These are phyloP conservation scores for Eugnorisma glareosa DNA, from an alignment of 2,888 invertebrate species.

Conservation along the genomic window DNA sequence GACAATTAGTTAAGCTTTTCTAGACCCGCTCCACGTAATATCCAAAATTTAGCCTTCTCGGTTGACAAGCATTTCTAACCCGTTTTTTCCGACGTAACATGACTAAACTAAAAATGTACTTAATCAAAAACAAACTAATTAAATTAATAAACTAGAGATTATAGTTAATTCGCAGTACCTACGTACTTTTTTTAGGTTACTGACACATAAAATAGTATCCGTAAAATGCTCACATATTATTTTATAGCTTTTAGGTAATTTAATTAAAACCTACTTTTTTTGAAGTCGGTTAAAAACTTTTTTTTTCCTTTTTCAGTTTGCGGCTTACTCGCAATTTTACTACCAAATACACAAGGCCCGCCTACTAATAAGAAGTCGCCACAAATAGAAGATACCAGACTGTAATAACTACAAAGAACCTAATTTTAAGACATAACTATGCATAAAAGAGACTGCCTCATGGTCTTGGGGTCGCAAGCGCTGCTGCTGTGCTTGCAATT, in stretches of 20 bases:
- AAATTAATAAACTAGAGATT: neutral
- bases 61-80: too few relatives aligned
- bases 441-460: neutral
- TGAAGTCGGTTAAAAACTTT: neutral
- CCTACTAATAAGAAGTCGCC: constrained; percentile 38
- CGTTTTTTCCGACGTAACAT: too few relatives aligned
- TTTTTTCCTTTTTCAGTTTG: constrained; percentile 78
- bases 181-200: neutral
- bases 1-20: too few relatives aligned
- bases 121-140: neutral
- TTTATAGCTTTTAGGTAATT: neutral
- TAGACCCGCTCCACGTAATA: too few relatives aligned
- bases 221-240: neutral
- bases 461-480: neutral
- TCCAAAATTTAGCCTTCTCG: too few relatives aligned
- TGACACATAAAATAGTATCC: neutral
- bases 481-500: neutral
- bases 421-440: neutral
- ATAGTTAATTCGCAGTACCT: neutral
- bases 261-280: neutral
- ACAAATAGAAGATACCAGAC: constrained; percentile 48
- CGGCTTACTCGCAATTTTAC: constrained; percentile 73
- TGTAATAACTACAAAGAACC: constrained; percentile 48
- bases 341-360: constrained; percentile 68
- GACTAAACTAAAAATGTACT: too few relatives aligned